These are phyloP conservation scores for Pipistrellus pipistrellus DNA, from an alignment of 2,797 vertebrate species.

Conservation along the genomic window DNA sequence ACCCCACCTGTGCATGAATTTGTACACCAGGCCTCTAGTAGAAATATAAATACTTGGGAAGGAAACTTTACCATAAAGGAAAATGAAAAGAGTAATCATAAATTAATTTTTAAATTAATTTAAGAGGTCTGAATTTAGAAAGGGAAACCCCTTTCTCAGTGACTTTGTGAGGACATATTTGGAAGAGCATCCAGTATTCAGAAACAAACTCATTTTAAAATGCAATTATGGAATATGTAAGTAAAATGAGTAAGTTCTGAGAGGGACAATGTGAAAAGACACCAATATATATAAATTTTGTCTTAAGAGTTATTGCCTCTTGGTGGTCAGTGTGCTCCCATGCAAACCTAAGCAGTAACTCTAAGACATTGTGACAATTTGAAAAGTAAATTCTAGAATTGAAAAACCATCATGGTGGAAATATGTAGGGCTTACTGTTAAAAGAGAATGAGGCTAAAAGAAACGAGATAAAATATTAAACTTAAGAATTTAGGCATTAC, in stretches of 20 bases:
- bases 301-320: too few species aligned
- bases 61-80: slow-evolving; percentile 54
- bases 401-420: slow-evolving; percentile 54
- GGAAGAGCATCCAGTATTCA: slow-evolving; percentile 47
- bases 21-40: neutral
- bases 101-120: slow-evolving; percentile 5
- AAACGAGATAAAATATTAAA: slow-evolving; percentile 80
- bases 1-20: too few species aligned
- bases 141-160: slow-evolving; percentile 29
- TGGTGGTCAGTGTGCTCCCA: too few species aligned
- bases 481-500: slow-evolving; percentile 71
- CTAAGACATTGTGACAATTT: slow-evolving; percentile 27
- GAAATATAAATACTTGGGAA: slow-evolving; percentile 70
- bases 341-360: neutral
- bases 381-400: slow-evolving; percentile 55
- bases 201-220: slow-evolving; percentile 24
- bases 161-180: slow-evolving; percentile 52
- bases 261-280: slow-evolving; percentile 27
- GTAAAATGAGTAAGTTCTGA: slow-evolving; percentile 58
- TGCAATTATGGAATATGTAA: neutral
- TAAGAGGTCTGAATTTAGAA: slow-evolving; percentile 52
- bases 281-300: slow-evolving; percentile 54
- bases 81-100: slow-evolving; percentile 19
- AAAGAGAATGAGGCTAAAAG: slow-evolving; percentile 57
- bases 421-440: slow-evolving; percentile 49